Evolutionary conservation across 35 echinoderm and acorn worm species (phyloP), one percentile per base, ranked within the genome.

Genomic region (Amphiura filiformis): DNA sequence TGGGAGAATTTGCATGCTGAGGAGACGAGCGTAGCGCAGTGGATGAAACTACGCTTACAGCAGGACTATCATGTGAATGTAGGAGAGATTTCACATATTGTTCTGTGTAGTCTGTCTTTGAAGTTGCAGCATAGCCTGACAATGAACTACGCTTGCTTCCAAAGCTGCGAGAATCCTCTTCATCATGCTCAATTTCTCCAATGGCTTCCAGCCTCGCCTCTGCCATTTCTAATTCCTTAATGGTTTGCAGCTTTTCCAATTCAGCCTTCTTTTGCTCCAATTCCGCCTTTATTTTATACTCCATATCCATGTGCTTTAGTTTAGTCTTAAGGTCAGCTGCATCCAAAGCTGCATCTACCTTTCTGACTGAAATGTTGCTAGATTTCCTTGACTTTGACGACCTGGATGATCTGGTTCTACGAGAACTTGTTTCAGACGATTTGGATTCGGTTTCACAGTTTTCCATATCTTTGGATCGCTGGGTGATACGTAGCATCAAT

Each of bases 301-400:
- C 88, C 49, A 32, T 17, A 32, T 83, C 88, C 13, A 78, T 75
- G 33, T 83, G 78, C 39, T 77, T 32, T 35, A 90, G 41, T 56
- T 90, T 70, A 7, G 88, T 78, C 39, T 84, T 42, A 31, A 90
- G 52, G 1, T 80, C 80, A 13, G 88, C 88, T 44, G 80, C 81
- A 17, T 89, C 39, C 20, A 32, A 40, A 37, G 13, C 87, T 13
- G 57, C 44, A 26, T 80, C 87, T 9, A 39, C 17, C 23, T 42
- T 82, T 23, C 61, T 18, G 9, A n/a, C 1, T 2, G 61, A 70
- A 5, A 70, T 23, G 2, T 1, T n/a, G 28, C 17, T 26, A 47
- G 17, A 4, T 9, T 4, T 9, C 26, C 28, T 18, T 11, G 61
- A 26, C 61, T n/a, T 70, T 30, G 61, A 70, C 4, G 61, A 70